Evolutionary conservation across 1,140 invertebrate genomes (phyloP).

Genomic region (Penaeus vannamei): DNA sequence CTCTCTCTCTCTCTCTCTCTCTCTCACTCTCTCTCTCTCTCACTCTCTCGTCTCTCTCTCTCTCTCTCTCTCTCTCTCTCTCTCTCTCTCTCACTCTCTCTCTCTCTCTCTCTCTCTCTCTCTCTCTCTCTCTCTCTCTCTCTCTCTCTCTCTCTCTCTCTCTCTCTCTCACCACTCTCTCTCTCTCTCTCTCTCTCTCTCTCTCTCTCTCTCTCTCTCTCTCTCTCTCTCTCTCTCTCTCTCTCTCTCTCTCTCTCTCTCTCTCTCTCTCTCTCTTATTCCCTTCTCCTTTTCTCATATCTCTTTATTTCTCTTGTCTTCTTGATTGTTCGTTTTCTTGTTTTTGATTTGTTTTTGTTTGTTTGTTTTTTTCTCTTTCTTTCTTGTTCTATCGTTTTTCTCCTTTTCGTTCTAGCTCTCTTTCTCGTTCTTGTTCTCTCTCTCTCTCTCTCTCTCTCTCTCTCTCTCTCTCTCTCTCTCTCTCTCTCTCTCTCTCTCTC

Average conservation of each 20-base stretch:
- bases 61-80: background rate
- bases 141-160: background rate
- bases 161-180: background rate
- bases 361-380: background rate
- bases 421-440: background rate
- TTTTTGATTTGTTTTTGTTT: background rate
- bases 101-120: too few species aligned
- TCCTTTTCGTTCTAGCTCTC: too few species aligned
- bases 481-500: too few species aligned
- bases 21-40: too few species aligned
- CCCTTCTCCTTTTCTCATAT: conserved; percentile 12
- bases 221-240: background rate
- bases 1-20: background rate
- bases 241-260: background rate
- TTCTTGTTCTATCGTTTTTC: too few species aligned
- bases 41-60: background rate
- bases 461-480: too few species aligned
- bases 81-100: too few species aligned
- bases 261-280: conserved; percentile 15
- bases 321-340: background rate
- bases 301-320: conserved; percentile 26
- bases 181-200: background rate
- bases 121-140: too few species aligned
- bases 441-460: background rate
- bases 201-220: background rate